Percentiles rank a stretch among this genome's conserved stretches.
Evolutionary conservation across 2,113 vertebrate genomes (phyloP).

Genomic region (pig (Sus scrofa)): DNA sequence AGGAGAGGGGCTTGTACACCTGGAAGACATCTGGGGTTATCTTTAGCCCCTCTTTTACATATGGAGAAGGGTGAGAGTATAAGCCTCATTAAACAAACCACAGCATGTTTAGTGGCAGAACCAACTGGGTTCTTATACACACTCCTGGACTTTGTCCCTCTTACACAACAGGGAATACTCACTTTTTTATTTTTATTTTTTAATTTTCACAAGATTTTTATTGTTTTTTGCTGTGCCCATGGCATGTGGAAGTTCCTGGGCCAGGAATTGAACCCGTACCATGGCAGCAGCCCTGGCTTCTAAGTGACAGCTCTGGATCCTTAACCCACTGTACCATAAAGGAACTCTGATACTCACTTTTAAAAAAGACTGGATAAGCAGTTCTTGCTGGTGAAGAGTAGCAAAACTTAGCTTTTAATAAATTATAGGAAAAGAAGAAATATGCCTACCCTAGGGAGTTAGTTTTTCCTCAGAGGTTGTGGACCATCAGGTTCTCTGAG

Average conservation of each 20-base stretch:
- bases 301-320: too few species aligned
- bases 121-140: not conserved
- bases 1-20: not conserved
- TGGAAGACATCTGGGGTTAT: not conserved
- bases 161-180: not conserved
- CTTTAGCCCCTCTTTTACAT: not conserved
- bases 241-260: too few species aligned
- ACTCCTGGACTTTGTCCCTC: not conserved
- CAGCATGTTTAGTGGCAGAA: not conserved
- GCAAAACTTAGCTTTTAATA: not conserved
- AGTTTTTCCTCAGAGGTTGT: not conserved
- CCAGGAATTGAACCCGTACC: too few species aligned
- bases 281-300: too few species aligned
- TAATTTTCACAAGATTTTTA: too few species aligned
- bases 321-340: too few species aligned
- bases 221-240: too few species aligned
- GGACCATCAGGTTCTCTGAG: not conserved
- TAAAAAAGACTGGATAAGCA: not conserved
- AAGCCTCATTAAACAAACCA: not conserved
- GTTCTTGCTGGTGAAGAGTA: conserved; percentile 17
- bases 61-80: not conserved
- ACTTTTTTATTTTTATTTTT: too few species aligned
- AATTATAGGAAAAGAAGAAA: not conserved
- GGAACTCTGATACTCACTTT: not conserved
- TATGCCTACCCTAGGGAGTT: not conserved